Evolutionary conservation across 1,140 invertebrate species (phyloP), one percentile per base, ranked within the genome.

Genomic region (Aphelenchoides besseyi): DNA sequence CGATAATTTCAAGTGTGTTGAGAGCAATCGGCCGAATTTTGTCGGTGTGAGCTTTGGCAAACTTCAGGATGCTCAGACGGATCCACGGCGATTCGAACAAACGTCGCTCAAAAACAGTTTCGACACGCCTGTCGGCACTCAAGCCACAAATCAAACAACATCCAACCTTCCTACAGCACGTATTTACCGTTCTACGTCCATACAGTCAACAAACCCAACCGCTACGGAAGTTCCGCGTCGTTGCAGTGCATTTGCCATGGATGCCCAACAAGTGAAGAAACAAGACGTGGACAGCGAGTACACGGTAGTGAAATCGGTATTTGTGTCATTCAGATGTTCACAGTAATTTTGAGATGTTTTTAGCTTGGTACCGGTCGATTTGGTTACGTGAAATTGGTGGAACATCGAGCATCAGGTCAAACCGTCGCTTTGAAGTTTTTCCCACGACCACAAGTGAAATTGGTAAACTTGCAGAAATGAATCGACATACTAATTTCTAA

Each of bases 401-500:
- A 82, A 53, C 79, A 82, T 54, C 79, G 78, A 54, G 75, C 77
- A 62, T 77, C 79, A 2, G 71, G 69, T 23, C 54, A 76, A 36
- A 74, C 70, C 30, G 75, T 82, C 61, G 74, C 79, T 33, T 71
- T 82, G n/a, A 82, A 82, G 68, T 74, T 82, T 59, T 82, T 83
- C 69, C 62, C 76, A 26, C 53, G 81, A 16, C 79, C 79, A 26
- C 72, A 75, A 53, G 83, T 69, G 9, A 83, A 83, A 67, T 77
- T 82, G 74, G 79, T 79, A 57, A 59, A 36, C 29, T 61, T n/a
- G 37, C 33, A 1, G 3, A 32, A 9, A n/a, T 3, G 28, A 33
- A 26, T 26, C 23, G 18, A 48, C 32, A 32, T 67, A 61, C 69
- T 66, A 66, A n/a, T n/a, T 26, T 68, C 2, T 18, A 61, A 53